Evolutionary conservation across 2,113 vertebrate genomes (phyloP).

Genomic region (rabbit (Oryctolagus cuniculus)): mOryCun1.1 NC_091442.1:1038001-1038500

Average conservation of each 20-base stretch:
- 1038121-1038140: fast-evolving
- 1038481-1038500: not conserved
- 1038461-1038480: not conserved
- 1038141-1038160: fast-evolving
- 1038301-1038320: not conserved
- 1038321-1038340: fast-evolving
- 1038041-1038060: not conserved
- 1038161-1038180: fast-evolving
- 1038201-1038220: not conserved
- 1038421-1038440: conserved; percentile 16
- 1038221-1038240: not conserved
- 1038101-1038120: fast-evolving
- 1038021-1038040: fast-evolving
- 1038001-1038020: too few relatives aligned
- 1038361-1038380: too few relatives aligned
- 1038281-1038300: fast-evolving
- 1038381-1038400: not conserved
- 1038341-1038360: not conserved
- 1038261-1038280: too few relatives aligned
- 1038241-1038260: fast-evolving
- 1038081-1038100: fast-evolving
- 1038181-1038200: not conserved
- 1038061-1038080: fast-evolving
- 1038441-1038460: not conserved
- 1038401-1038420: not conserved